phyloP scores from a whole-genome alignment of 2,113 vertebrate genomes.

The Chloropsis cyanopogon region DNA sequence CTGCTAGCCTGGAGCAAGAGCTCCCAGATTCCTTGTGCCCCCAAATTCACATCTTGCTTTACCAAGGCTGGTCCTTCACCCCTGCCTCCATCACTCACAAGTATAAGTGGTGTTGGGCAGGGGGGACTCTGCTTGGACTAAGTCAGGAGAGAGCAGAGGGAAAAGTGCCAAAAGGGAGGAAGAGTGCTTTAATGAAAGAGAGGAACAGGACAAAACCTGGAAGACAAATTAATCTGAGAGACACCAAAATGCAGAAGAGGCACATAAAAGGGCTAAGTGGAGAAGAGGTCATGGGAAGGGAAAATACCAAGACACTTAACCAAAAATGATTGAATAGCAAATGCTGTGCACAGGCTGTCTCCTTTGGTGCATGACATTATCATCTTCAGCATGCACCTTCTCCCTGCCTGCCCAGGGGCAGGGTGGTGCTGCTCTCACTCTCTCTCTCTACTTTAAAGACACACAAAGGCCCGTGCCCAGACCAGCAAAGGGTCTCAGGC shows the following conservation, averaged over 20 bases:
- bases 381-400: not conserved
- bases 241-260: not conserved
- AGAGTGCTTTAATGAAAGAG: not conserved
- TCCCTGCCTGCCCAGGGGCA: not conserved
- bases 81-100: not conserved
- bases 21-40: not conserved
- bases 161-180: not conserved
- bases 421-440: not conserved
- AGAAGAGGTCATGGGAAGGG: slow-evolving; percentile 36
- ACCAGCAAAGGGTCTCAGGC: slow-evolving; percentile 29
- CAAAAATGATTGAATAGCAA: slow-evolving; percentile 11
- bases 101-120: not conserved
- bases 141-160: not conserved
- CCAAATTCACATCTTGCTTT: not conserved
- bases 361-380: not conserved
- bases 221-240: slow-evolving; percentile 9
- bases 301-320: not conserved
- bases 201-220: slow-evolving; percentile 2
- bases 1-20: not conserved
- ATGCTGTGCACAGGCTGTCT: not conserved
- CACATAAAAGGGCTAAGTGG: not conserved
- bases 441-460: slow-evolving; percentile 1
- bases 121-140: rapidly evolving
- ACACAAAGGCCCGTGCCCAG: not conserved
- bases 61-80: not conserved